Base-by-base conservation (phyloP, 1,140 invertebrate species). In the Pseudoatta argentina region DNA sequence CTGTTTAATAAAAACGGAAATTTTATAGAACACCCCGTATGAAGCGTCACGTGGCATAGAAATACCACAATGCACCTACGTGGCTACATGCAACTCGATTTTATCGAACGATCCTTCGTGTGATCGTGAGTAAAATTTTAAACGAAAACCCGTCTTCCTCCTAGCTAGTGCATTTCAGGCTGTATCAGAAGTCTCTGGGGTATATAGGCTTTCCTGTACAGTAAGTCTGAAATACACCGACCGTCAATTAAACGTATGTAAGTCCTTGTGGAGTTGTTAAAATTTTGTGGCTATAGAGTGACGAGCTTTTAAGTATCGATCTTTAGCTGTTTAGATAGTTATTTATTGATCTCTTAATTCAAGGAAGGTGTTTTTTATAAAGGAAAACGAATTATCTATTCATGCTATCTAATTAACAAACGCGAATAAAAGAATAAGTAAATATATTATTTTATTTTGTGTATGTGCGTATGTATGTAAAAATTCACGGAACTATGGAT, bases 121-220 rank as follows among this genome's bases (percentile, higher is more conserved):
- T 55, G 69, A 75, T 83, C 79, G 79, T 75, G 79, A 83, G 69
- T 83, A 75, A 73, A 83, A 83, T 83, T 83, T 83, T 83, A 83
- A 83, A 30, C 57, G 57, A 83, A 73, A 73, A 34, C 39, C 39
- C 67, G 79, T 75, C 77, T 79, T 66, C 21, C 79, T 34, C 6
- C 16, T 44, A 8, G 34, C 44, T 61, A 21, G 44, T 55, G 30
- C 34, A 59, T 82, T 82, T 72, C 67, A 48, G 55, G n/a, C 55
- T 83, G 27, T 72, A 73, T 73, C 53, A 83, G 57, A 61, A 75
- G 39, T 75, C 69, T 73, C 79, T 51, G 18, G 67, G n/a, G 69
- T 34, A 4, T 61, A 34, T 44, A 48, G 55, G 5, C 39, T 59
- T 44, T 44, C 5, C 14, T 73, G 12, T 55, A 69, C 10, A 34